These are phyloP conservation scores for Darevskia nairensis DNA, from an alignment of 2,797 vertebrate genomes.

Conservation along the genomic window DNA sequence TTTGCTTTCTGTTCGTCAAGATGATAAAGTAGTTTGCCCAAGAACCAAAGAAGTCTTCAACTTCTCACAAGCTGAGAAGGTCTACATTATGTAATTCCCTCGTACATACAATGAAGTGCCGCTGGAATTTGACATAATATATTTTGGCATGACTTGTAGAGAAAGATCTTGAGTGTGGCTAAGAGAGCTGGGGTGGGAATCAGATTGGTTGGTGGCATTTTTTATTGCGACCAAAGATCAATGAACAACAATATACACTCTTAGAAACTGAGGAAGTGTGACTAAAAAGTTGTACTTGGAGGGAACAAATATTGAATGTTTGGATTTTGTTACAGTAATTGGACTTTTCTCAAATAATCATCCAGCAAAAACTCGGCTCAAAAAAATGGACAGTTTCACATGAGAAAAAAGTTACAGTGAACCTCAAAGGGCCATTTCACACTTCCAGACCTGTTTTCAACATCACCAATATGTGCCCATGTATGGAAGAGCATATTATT, in stretches of 20 bases:
- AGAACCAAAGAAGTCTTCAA: conserved; percentile 99
- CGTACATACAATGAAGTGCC: conserved; percentile 71
- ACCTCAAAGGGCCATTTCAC: conserved; percentile 58
- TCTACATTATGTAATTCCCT: conserved; percentile 95
- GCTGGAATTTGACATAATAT: conserved; percentile 68
- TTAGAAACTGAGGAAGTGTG: conserved; percentile 67
- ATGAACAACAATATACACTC: conserved; percentile 78
- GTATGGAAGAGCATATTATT: background rate
- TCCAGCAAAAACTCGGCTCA: conserved; percentile 69
- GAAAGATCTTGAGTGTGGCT: conserved; percentile 72
- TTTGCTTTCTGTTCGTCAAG: conserved; percentile 98
- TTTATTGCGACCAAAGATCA: conserved; percentile 85
- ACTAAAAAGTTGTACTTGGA: conserved; percentile 72
- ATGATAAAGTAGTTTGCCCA: conserved; percentile 98
- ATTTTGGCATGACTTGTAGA: conserved; percentile 68
- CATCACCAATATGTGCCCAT: background rate
- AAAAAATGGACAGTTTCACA: conserved; percentile 64
- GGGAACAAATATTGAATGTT: conserved; percentile 73
- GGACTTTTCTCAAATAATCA: conserved; percentile 78
- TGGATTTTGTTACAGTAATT: conserved; percentile 78
- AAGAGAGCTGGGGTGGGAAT: conserved; percentile 63
- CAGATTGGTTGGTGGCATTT: conserved; percentile 73
- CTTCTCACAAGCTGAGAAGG: conserved; percentile 99
- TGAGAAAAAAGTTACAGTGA: conserved; percentile 54
- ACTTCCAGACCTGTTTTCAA: conserved; percentile 16